Base-by-base conservation (phyloP, 2,888 invertebrate genomes). In the Pogonocherus hispidulus region DNA sequence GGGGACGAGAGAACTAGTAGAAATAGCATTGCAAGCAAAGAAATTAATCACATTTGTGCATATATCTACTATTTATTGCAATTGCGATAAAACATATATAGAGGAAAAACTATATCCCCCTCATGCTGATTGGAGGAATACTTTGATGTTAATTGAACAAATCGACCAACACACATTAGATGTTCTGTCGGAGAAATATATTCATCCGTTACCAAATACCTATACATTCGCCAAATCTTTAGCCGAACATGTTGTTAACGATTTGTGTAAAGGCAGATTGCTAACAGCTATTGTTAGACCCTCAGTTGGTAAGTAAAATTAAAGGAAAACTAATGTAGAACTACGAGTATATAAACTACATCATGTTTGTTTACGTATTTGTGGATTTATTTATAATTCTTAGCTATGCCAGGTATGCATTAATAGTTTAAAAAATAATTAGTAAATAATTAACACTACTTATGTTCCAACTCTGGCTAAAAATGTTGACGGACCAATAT, bases 171-270 rank as follows among this genome's bases (percentile, higher is more conserved):
- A 89, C 20, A 84, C 85, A 0, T 78, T 93, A 0, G 86, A 88
- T 46, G 85, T 88, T 0, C 81, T 92, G 0, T 90, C 91, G 1
- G 82, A 88, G 0, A 92, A 93, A 60, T 87, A 84, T 65, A 82
- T 92, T 5, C 89, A 87, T 8, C 86, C 87, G 16, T 89, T 94
- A 41, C 96, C 97, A 0, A 98, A 98, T 80, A 96, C 97, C 0
- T 98, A 98, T 81, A 94, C 94, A 0, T 96, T 94, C 82, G 93
- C 96, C 0, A 98, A 98, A 84, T 92, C 94, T 66, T 82, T 98
- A 71, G 94, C 95, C 0, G 98, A 98, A 79, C 91, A 93, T 66
- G 89, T 94, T 6, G 88, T 95, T 0, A 87, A 90, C 18, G 93
- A 94, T 73, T 67, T 83, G 71, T 80, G 82, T 62, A 86, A 81